These are phyloP conservation scores for Petrocephalus sullivani DNA, from an alignment of 2,797 vertebrate genomes.

Conservation along the genomic window DNA sequence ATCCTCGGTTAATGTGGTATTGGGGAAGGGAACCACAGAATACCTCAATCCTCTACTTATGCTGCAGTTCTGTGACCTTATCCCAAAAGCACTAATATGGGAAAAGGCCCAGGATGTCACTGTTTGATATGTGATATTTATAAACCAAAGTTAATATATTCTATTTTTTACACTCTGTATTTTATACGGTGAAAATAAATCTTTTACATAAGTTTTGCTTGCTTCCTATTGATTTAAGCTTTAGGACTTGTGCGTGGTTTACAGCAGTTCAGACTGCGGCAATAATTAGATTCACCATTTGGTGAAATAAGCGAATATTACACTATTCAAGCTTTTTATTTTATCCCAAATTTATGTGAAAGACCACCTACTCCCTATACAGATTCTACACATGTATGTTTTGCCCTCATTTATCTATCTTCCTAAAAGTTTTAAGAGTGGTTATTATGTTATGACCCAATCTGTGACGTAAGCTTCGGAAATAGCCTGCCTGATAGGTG, in stretches of 20 bases:
- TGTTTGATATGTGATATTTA: constrained; percentile 81
- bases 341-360: background rate
- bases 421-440: background rate
- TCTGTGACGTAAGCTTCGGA: background rate
- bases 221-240: background rate
- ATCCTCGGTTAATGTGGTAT: constrained; percentile 49
- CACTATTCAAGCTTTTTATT: background rate
- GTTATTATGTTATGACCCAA: background rate
- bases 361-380: background rate
- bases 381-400: background rate
- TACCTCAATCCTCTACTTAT: constrained; percentile 89
- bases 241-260: background rate
- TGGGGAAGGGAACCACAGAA: constrained; percentile 71
- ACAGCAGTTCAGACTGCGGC: background rate
- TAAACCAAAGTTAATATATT: constrained; percentile 85
- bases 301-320: background rate
- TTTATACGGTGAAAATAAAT: constrained; percentile 69
- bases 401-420: background rate
- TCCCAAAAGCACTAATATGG: constrained; percentile 66
- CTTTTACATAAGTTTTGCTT: constrained; percentile 39
- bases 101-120: constrained; percentile 65
- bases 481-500: background rate
- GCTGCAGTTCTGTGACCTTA: constrained; percentile 61
- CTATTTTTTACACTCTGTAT: constrained; percentile 75
- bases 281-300: background rate